Evolutionary conservation across 2,113 vertebrate genomes (phyloP).

Genomic region (pig (Sus scrofa)): T2T-Sscrofa CM000817.6:50749001-50749500

Average conservation of each 20-base stretch:
- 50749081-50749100: no score
- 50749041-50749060: no score
- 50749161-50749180: neutral
- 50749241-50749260: neutral
- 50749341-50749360: neutral
- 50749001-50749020: neutral
- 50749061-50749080: no score
- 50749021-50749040: no score
- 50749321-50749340: neutral
- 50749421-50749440: neutral
- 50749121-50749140: neutral
- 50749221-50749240: neutral
- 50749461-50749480: neutral
- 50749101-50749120: no score
- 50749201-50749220: neutral
- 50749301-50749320: slow-evolving; percentile 3
- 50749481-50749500: neutral
- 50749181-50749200: neutral
- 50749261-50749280: neutral
- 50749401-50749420: neutral
- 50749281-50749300: neutral
- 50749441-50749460: neutral
- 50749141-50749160: neutral
- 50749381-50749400: neutral
- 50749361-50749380: neutral